phyloP scores from a whole-genome alignment of 2,888 invertebrate species.

The Helleia helle region DNA sequence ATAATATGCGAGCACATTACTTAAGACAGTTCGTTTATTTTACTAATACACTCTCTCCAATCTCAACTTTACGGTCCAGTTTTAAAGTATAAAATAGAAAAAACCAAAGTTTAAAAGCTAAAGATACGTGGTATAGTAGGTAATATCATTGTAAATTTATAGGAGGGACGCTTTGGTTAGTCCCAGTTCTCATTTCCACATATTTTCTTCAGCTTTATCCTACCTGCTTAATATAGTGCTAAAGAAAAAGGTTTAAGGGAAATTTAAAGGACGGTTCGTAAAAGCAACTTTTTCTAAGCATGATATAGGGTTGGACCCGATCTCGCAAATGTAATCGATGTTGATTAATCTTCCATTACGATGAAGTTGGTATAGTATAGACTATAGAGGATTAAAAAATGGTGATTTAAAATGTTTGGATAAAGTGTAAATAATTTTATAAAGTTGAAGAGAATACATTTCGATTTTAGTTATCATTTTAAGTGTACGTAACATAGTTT shows the following conservation, averaged over 20 bases:
- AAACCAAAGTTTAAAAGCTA: background rate
- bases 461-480: no score
- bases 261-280: background rate
- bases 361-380: no score
- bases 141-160: background rate
- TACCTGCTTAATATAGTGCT: constrained; percentile 4
- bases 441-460: no score
- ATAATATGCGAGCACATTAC: constrained; percentile 3
- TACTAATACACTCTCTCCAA: background rate
- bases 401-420: no score
- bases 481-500: no score
- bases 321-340: no score
- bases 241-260: background rate
- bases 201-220: constrained; percentile 5
- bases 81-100: background rate
- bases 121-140: constrained; percentile 6
- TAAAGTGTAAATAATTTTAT: no score
- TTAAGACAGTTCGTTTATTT: background rate
- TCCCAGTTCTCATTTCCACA: constrained; percentile 3
- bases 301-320: background rate
- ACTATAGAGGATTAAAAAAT: no score
- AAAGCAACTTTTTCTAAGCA: background rate
- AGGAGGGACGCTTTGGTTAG: background rate
- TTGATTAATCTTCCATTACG: no score
- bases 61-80: background rate